phyloP scores from a whole-genome alignment of 2,888 invertebrate genomes.

The Portevinia maculata region DNA sequence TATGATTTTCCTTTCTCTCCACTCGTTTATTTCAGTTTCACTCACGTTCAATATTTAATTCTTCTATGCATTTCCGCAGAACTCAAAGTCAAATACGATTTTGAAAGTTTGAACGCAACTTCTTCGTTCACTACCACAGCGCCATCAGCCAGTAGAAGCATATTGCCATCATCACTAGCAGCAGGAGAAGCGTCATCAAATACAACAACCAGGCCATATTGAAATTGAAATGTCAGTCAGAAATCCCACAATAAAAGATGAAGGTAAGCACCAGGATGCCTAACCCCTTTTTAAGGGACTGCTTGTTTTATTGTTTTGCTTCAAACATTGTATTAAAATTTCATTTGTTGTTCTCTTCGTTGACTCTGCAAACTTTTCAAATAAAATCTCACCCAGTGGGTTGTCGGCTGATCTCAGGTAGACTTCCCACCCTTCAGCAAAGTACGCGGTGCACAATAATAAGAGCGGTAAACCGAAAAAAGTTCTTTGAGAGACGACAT shows the following conservation, averaged over 20 bases:
- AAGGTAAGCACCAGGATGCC: slow-evolving; percentile 54
- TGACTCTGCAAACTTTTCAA: slow-evolving; percentile 72
- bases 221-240: slow-evolving; percentile 74
- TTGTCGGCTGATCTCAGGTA: not conserved
- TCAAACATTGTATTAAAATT: slow-evolving; percentile 61
- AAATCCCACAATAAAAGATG: slow-evolving; percentile 48
- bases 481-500: slow-evolving; percentile 48
- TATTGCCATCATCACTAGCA: slow-evolving; percentile 21
- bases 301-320: slow-evolving; percentile 11
- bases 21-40: slow-evolving; percentile 64
- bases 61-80: slow-evolving; percentile 59
- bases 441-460: slow-evolving; percentile 24
- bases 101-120: slow-evolving; percentile 59
- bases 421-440: not conserved
- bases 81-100: slow-evolving; percentile 70
- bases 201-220: slow-evolving; percentile 61
- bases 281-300: slow-evolving; percentile 61
- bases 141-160: slow-evolving; percentile 26
- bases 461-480: slow-evolving; percentile 44
- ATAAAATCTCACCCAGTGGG: slow-evolving; percentile 52
- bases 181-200: slow-evolving; percentile 5
- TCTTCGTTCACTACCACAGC: slow-evolving; percentile 39
- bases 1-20: slow-evolving; percentile 44
- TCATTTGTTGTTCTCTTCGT: slow-evolving; percentile 71
- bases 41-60: slow-evolving; percentile 71